A percentile compares a stretch with the other conserved stretches of the same genome.
These are phyloP conservation scores for Gonatopus flavifemur DNA, from an alignment of 1,140 invertebrate genomes.

Conservation along the genomic window DNA sequence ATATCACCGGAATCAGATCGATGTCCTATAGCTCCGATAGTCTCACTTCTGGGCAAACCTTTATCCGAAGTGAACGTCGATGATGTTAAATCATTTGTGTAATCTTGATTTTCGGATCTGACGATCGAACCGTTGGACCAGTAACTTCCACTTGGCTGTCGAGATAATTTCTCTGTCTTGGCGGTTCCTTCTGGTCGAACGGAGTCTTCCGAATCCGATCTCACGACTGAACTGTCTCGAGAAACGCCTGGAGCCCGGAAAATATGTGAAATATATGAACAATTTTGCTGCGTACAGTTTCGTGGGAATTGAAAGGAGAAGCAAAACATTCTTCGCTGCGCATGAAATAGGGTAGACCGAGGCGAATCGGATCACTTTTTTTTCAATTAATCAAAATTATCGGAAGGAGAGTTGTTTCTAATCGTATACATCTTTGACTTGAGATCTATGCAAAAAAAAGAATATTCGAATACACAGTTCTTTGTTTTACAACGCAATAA, in stretches of 20 bases:
- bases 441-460: too few species aligned
- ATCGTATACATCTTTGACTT: too few species aligned
- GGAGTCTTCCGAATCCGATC: slow-evolving; percentile 22
- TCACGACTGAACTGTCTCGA: slow-evolving; percentile 22
- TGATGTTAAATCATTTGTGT: slow-evolving; percentile 5
- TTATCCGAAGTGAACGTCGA: slow-evolving; percentile 21
- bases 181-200: background rate
- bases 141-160: slow-evolving; percentile 6
- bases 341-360: too few species aligned
- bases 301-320: too few species aligned
- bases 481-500: too few species aligned
- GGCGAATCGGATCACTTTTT: too few species aligned
- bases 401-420: too few species aligned
- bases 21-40: slow-evolving; percentile 46
- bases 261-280: too few species aligned
- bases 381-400: too few species aligned
- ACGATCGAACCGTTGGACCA: slow-evolving; percentile 22
- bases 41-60: slow-evolving; percentile 45
- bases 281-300: too few species aligned
- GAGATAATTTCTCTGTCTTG: background rate
- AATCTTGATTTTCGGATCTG: slow-evolving; percentile 15
- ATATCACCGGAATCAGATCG: slow-evolving; percentile 25
- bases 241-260: slow-evolving; percentile 26
- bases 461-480: too few species aligned
- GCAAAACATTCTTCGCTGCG: too few species aligned